A percentile compares a stretch with the other conserved stretches of the same genome.
Evolutionary conservation across 2,797 vertebrate species (phyloP).

Genomic region (Gymnocypris eckloni): DNA sequence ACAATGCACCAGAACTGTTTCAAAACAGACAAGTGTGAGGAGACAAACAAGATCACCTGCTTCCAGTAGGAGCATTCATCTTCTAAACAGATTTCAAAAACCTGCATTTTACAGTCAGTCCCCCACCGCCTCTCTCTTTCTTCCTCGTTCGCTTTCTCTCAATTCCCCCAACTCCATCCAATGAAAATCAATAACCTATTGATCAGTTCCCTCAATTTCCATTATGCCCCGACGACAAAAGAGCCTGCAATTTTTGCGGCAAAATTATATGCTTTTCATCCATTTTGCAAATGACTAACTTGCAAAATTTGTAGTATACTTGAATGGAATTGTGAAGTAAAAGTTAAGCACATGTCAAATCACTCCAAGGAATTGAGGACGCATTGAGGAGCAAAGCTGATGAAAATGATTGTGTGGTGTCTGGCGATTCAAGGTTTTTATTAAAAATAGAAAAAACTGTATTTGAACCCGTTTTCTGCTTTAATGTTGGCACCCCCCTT

Average conservation of each 20-base stretch:
- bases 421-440: constrained; percentile 37
- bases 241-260: constrained; percentile 77
- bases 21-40: constrained; percentile 3
- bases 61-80: constrained; percentile 80
- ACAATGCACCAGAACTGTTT: constrained; percentile 40
- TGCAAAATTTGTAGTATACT: constrained; percentile 68
- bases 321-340: constrained; percentile 39
- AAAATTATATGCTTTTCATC: constrained; percentile 76
- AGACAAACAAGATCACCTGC: constrained; percentile 61
- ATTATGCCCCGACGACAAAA: constrained; percentile 84
- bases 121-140: constrained; percentile 64
- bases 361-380: constrained; percentile 15
- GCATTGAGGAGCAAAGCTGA: constrained; percentile 29
- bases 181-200: constrained; percentile 84
- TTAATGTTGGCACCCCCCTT: constrained; percentile 42
- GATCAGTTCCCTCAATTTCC: constrained; percentile 86
- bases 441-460: constrained; percentile 42
- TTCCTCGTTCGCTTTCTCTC: constrained; percentile 80
- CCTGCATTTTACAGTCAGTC: constrained; percentile 75
- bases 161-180: constrained; percentile 82
- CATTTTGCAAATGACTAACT: constrained; percentile 75
- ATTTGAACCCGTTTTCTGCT: constrained; percentile 48
- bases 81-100: constrained; percentile 83
- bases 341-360: constrained; percentile 43
- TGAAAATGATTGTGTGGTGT: constrained; percentile 28